These are phyloP conservation scores for Equus przewalskii DNA, from an alignment of 2,113 vertebrate genomes.

Conservation along the genomic window DNA sequence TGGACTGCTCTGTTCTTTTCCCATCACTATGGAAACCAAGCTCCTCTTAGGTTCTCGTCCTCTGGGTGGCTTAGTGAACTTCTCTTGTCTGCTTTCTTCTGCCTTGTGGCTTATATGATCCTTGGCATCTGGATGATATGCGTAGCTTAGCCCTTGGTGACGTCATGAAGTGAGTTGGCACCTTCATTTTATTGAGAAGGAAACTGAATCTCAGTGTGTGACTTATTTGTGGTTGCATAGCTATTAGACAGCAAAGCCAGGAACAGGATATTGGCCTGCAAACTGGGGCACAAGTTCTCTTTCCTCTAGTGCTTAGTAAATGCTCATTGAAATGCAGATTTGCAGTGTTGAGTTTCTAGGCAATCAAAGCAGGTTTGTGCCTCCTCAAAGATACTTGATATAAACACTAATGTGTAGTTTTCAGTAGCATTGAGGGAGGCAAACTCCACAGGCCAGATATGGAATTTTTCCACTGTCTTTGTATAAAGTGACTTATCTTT, in stretches of 20 bases:
- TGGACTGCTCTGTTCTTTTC: not conserved
- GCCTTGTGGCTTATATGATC: not conserved
- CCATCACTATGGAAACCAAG: not conserved
- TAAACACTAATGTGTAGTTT: not conserved
- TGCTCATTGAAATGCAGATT: not conserved
- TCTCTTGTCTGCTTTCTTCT: not conserved
- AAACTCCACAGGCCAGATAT: not conserved
- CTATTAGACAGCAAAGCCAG: not conserved
- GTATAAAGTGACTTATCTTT: not conserved
- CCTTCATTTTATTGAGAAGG: not conserved
- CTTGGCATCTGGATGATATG: not conserved
- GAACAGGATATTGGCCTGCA: not conserved
- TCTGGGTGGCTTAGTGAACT: not conserved
- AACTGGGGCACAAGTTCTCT: not conserved
- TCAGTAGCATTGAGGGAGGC: not conserved
- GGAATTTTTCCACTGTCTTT: not conserved
- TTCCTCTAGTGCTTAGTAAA: not conserved
- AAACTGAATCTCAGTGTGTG: not conserved
- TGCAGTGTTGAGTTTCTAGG: not conserved
- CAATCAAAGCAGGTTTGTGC: not conserved
- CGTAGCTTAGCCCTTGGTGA: too few relatives aligned
- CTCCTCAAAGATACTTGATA: not conserved
- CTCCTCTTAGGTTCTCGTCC: not conserved
- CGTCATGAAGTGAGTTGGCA: not conserved
- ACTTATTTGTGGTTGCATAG: not conserved